phyloP scores from a whole-genome alignment of 2,888 invertebrate species.

The Lomographa bimaculata region DNA sequence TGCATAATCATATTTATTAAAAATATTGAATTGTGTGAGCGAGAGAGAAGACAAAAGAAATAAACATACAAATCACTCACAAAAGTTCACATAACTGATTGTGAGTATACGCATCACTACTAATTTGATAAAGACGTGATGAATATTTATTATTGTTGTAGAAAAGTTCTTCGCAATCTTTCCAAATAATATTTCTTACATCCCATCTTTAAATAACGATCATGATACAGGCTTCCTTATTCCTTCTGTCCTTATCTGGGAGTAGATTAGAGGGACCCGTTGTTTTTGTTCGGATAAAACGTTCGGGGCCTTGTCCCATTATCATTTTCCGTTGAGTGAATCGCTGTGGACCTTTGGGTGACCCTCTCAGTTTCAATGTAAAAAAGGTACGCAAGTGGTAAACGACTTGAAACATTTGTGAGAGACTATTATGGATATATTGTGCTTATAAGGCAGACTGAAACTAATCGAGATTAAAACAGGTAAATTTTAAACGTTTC shows the following conservation, averaged over 20 bases:
- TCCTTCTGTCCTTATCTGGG: constrained; percentile 27
- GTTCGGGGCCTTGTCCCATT: constrained; percentile 56
- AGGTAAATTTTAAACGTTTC: no score
- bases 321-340: constrained; percentile 60
- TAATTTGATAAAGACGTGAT: no score
- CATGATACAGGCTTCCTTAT: constrained; percentile 27
- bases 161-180: constrained; percentile 13
- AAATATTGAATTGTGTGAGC: no score
- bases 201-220: constrained; percentile 24
- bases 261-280: constrained; percentile 58
- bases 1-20: no score
- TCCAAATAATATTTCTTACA: constrained; percentile 21
- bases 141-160: no score
- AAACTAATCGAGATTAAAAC: no score
- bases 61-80: no score
- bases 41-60: no score
- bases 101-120: no score
- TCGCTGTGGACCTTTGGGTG: constrained; percentile 30
- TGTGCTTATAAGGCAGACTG: background rate
- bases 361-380: constrained; percentile 28
- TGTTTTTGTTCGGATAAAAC: constrained; percentile 62
- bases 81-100: no score
- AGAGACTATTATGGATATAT: constrained; percentile 9
- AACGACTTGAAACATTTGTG: constrained; percentile 27
- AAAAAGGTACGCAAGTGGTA: constrained; percentile 28